Evolutionary conservation across 2,797 vertebrate species (phyloP).

Genomic region (Periophthalmus magnuspinnatus): DNA sequence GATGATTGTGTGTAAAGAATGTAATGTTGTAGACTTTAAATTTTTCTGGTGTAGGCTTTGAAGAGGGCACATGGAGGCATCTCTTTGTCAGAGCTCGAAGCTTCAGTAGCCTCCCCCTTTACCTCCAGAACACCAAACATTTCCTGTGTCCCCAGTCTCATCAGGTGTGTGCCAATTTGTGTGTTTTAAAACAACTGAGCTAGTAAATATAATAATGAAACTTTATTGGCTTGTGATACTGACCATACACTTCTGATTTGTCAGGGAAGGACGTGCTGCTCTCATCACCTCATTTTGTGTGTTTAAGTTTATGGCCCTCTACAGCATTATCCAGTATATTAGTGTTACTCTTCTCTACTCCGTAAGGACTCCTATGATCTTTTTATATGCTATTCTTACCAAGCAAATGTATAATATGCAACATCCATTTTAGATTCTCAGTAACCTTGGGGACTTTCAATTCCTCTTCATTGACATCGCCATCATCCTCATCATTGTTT

Average conservation of each 20-base stretch:
- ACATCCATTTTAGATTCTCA: slow-evolving; percentile 80
- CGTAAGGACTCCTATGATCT: slow-evolving; percentile 72
- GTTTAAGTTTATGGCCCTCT: slow-evolving; percentile 99
- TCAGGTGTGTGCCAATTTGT: slow-evolving; percentile 77
- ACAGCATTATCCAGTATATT: slow-evolving; percentile 99
- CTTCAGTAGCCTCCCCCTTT: slow-evolving; percentile 96
- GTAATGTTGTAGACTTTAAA: neutral
- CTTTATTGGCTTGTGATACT: neutral
- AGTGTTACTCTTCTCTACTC: slow-evolving; percentile 96
- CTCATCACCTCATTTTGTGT: slow-evolving; percentile 98
- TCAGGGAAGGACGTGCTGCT: slow-evolving; percentile 96
- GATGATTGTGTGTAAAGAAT: neutral
- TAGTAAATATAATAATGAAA: no score
- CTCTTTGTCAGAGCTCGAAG: slow-evolving; percentile 96
- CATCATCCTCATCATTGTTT: slow-evolving; percentile 94
- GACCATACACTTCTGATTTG: neutral
- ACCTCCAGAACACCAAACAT: slow-evolving; percentile 96
- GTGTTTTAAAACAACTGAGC: neutral
- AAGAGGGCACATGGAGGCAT: slow-evolving; percentile 96
- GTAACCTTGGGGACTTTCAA: slow-evolving; percentile 97
- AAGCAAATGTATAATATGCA: neutral
- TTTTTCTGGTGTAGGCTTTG: slow-evolving; percentile 80
- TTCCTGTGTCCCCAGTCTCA: slow-evolving; percentile 94
- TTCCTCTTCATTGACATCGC: slow-evolving; percentile 98
- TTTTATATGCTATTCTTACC: neutral